Evolutionary conservation across 2,113 vertebrate genomes (phyloP), one percentile per base, ranked within the genome.

Genomic region (Rhagologus leucostigma): DNA sequence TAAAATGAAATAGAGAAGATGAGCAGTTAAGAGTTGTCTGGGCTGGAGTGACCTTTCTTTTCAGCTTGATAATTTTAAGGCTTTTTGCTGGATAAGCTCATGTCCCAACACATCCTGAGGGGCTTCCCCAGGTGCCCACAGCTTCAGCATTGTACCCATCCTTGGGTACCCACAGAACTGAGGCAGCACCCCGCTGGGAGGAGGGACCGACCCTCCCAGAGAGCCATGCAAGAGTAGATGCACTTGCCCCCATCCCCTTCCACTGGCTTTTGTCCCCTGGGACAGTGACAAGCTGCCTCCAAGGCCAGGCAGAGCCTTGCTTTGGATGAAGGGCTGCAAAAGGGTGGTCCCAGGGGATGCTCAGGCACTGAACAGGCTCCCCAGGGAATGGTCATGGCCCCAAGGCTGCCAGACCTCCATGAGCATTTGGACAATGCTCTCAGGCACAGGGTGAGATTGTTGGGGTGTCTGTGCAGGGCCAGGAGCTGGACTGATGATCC

Each of bases 61-160:
- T 5, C 44, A 50, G 10, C 18, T 7, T 42, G 21, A 32, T 32
- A 11, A 29, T 64, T 78, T 71, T 24, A 47, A 74, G 56, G 46
- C 7, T 56, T 90, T 82, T 90, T 27, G 10, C 33, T 42, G 44
- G 26, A 1, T 24, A 77, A 67, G 12, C 9, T 68, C 11, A 26
- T 5, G 19, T 67, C 17, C 42, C 75, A 67, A 1, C 37, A 11
- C 27, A 49, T 20, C 32, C 29, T 0, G 0, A 2, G 5, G 39
- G 27, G 35, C 27, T 59, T 76, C 12, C 24, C 15, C 17, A 52
- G 37, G 41, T 52, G 16, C 39, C 44, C 5, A 15, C 41, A 69
- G 83, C 59, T 90, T 73, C 26, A 30, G 70, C 62, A 44, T 47
- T 0, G 0, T n/a, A n/a, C n/a, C n/a, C n/a, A n/a, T 32, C 27